A percentile compares a stretch with the other conserved stretches of the same genome.
Conservation (phyloP, 1,140 invertebrate genomes). For the Microplitis demolitor region DNA sequence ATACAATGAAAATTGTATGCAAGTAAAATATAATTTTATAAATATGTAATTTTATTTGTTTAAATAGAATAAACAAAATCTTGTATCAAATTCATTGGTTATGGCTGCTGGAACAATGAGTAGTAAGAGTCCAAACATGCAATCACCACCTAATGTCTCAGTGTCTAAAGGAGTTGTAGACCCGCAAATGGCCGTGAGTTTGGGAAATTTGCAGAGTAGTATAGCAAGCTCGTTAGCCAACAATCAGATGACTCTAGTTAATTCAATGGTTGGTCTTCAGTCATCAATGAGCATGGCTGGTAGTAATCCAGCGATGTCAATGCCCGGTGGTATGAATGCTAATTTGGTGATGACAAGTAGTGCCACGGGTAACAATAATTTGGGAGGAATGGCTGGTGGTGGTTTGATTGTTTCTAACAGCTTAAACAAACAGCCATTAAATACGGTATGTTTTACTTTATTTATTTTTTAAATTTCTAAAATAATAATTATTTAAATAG, state of each 20-base stretch:
- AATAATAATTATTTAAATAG: background rate
- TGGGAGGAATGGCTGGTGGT: constrained; percentile 67
- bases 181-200: constrained; percentile 63
- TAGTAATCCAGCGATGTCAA: constrained; percentile 66
- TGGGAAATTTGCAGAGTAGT: constrained; percentile 66
- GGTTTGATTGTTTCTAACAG: constrained; percentile 68
- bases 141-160: constrained; percentile 79
- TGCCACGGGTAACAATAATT: constrained; percentile 53
- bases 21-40: background rate
- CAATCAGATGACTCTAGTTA: constrained; percentile 66
- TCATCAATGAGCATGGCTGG: constrained; percentile 67
- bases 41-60: constrained; percentile 1
- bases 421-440: constrained; percentile 72
- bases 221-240: constrained; percentile 64
- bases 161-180: constrained; percentile 66
- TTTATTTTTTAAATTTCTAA: background rate
- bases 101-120: constrained; percentile 74
- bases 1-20: too few species aligned
- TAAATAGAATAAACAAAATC: constrained; percentile 72
- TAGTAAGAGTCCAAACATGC: constrained; percentile 80
- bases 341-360: constrained; percentile 64
- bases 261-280: constrained; percentile 61
- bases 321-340: constrained; percentile 65
- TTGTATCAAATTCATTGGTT: constrained; percentile 72
- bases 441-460: constrained; percentile 32